Conservation (phyloP, 2,888 invertebrate genomes). For the Macrophya annulata region DNA sequence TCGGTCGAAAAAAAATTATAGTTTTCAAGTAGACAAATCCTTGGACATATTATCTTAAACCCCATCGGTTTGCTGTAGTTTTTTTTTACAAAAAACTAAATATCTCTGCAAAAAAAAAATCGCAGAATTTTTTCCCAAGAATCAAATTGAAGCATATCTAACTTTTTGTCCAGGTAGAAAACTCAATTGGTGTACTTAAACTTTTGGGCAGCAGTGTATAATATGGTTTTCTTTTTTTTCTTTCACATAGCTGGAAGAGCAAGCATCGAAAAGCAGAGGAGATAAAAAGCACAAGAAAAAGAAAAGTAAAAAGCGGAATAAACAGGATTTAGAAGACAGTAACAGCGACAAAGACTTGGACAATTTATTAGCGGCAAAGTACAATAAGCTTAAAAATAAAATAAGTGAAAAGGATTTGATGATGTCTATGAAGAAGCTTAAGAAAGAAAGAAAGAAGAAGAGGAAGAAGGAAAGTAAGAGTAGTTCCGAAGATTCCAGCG, state of each 20-base stretch:
- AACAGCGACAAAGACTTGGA: conserved; percentile 82
- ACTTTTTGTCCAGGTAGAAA: too few relatives aligned
- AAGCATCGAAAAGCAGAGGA: conserved; percentile 77
- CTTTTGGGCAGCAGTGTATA: too few relatives aligned
- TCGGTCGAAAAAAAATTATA: too few relatives aligned
- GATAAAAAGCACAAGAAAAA: conserved; percentile 73
- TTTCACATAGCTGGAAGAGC: conserved; percentile 80
- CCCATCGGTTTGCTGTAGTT: too few relatives aligned
- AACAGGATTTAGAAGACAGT: conserved; percentile 72
- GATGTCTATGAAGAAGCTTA: conserved; percentile 72
- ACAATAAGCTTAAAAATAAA: conserved; percentile 84
- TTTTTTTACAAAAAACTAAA: too few relatives aligned
- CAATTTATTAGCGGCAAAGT: conserved; percentile 86
- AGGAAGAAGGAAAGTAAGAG: conserved; percentile 64
- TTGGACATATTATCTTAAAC: too few relatives aligned
- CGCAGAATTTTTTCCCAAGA: conserved; percentile 38
- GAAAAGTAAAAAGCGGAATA: conserved; percentile 77
- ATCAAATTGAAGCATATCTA: too few relatives aligned
- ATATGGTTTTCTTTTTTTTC: conserved; percentile 68
- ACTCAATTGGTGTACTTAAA: too few relatives aligned
- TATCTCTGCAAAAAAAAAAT: too few relatives aligned
- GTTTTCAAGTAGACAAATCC: too few relatives aligned
- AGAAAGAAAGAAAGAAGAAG: conserved; percentile 69
- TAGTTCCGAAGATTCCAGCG: conserved; percentile 58
- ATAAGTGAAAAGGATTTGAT: conserved; percentile 79